Evolutionary conservation across 1,140 invertebrate species (phyloP).

Genomic region (Oryzaephilus surinamensis): DNA sequence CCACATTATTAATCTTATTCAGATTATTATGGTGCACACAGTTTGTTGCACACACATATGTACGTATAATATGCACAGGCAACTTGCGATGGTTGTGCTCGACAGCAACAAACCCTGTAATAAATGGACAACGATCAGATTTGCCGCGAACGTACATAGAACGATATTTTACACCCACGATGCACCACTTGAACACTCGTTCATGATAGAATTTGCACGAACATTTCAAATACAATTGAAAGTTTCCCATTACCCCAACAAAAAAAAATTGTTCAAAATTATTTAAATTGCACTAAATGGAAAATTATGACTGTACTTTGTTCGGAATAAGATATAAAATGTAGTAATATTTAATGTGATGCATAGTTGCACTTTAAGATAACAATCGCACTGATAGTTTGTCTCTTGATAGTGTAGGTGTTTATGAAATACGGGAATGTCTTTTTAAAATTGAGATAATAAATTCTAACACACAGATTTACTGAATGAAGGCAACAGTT

Average conservation of each 20-base stretch:
- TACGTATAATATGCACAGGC: constrained; percentile 6
- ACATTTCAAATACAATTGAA: constrained; percentile 17
- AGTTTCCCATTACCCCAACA: no score
- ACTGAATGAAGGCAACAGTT: no score
- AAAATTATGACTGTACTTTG: neutral
- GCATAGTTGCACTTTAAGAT: constrained; percentile 1
- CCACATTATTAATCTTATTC: constrained; percentile 11
- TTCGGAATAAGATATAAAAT: neutral
- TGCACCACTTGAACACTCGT: constrained; percentile 12
- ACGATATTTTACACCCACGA: constrained; percentile 25
- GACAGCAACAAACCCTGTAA: constrained; percentile 1
- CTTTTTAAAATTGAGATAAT: neutral
- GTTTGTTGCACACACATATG: no score
- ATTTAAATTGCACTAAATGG: no score
- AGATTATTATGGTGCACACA: constrained; percentile 9
- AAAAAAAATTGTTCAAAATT: no score
- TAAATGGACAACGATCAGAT: constrained; percentile 12
- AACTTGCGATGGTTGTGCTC: no score
- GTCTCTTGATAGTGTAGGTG: neutral
- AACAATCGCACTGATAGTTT: no score
- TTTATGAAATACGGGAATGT: neutral
- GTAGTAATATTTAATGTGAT: neutral
- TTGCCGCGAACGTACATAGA: constrained; percentile 5
- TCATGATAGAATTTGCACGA: constrained; percentile 22
- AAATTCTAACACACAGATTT: no score